Base-by-base conservation (phyloP, 2,888 invertebrate species). In the Calliopum simillimum region DNA sequence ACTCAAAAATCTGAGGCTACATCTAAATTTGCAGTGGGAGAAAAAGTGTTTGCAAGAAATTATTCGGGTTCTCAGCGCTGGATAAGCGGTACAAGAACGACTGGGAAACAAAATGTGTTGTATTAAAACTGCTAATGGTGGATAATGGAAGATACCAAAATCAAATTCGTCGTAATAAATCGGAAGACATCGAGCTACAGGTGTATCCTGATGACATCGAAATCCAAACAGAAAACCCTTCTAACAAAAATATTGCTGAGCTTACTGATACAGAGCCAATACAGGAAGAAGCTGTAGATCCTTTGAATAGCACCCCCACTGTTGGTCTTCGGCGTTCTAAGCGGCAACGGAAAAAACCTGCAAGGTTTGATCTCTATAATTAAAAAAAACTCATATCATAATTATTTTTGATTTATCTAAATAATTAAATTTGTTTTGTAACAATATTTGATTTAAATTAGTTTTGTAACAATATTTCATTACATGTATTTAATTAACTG, bases 1-100 rank as follows among this genome's bases (percentile, higher is more conserved):
- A 46, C 44, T 23, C n/a, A 46, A 21, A 62, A 23, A 41, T 12
- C 47, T 11, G 46, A 46, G 47, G 47, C 47, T 14, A 62, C 14
- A 46, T 13, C 47, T 8, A 62, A 62, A 21, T 62, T 62, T n/a
- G 11, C 1, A 11, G 62, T 14, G 4, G 62, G 23, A 47, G 47
- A 62, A 16, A 47, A 46, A 21, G 23, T 62, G 23, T 3, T 47
- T 6, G 19, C 47, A 19, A 16, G 62, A 21, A 62, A 47, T 11
- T 62, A 62, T 46, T 46, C 62, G 21, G 46, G 62, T 46, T 47
- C 46, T 21, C 62, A 62, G 21, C 46, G 46, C n/a, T 62, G 46
- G 62, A 47, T 62, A 8, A 21, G 23, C 46, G 46, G 62, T 62
- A 12, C 62, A 62, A n/a, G 47, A 62, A 11, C 47, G 44, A 21